These are phyloP conservation scores for Syngnathus scovelli DNA, from an alignment of 2,113 vertebrate species.

Conservation along the genomic window DNA sequence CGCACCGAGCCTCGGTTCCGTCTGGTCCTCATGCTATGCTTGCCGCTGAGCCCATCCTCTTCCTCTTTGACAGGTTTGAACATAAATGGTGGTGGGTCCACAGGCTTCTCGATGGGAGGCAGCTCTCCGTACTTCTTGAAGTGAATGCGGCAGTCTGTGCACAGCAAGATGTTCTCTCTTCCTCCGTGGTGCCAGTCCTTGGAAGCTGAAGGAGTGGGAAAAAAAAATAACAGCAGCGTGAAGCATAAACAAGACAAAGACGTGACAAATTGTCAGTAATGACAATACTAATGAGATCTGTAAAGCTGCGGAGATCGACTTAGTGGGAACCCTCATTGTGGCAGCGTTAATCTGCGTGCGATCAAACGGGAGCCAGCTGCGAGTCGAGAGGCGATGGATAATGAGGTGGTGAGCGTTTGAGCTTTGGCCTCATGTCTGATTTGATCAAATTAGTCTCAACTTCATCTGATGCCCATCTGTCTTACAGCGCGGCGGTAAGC, in stretches of 20 bases:
- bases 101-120: conserved; percentile 96
- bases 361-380: conserved; percentile 63
- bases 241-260: conserved; percentile 15
- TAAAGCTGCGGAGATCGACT: conserved; percentile 7
- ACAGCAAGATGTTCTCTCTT: conserved; percentile 93
- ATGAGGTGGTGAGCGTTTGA: conserved; percentile 58
- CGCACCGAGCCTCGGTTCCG: conserved; percentile 94
- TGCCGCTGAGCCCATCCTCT: conserved; percentile 95
- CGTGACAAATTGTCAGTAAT: conserved; percentile 7
- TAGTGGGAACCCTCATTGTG: conserved; percentile 38
- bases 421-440: conserved; percentile 61
- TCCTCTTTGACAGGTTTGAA: conserved; percentile 99
- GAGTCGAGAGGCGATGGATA: conserved; percentile 54
- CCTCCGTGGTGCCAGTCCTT: conserved; percentile 99
- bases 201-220: conserved; percentile 78
- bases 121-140: conserved; percentile 99
- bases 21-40: conserved; percentile 99
- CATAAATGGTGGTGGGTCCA: conserved; percentile 98
- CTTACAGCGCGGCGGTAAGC: conserved; percentile 31
- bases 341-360: conserved; percentile 32
- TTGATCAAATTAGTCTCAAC: conserved; percentile 68
- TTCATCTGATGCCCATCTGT: conserved; percentile 68
- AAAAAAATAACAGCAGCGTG: conserved; percentile 13
- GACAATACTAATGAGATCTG: conserved; percentile 12
- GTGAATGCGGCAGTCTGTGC: conserved; percentile 95